Conservation (phyloP, 2,113 vertebrate species). For the Heptranchias perlo region DNA sequence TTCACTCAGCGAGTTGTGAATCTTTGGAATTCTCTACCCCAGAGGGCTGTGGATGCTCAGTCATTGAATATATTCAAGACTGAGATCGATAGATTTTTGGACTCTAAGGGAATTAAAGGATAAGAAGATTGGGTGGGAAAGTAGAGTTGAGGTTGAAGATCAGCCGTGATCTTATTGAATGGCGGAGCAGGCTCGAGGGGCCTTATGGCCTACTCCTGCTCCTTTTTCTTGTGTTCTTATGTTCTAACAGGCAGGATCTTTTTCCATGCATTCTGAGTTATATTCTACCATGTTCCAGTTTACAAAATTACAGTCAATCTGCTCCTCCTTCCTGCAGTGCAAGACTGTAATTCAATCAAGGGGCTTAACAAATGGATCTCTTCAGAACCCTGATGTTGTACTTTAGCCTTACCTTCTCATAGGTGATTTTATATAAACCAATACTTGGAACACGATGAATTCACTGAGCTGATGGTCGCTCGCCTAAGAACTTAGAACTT, state of each 20-base stretch:
- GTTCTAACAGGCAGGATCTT: neutral
- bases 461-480: neutral
- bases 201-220: no score
- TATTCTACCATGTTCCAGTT: neutral
- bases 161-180: no score
- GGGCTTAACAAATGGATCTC: neutral
- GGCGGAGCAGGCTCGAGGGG: no score
- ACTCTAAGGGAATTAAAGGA: no score
- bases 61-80: no score
- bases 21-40: no score
- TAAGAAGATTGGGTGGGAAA: no score
- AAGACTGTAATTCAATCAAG: neutral
- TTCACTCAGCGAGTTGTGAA: no score
- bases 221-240: no score
- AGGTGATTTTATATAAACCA: neutral
- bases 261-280: neutral
- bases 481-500: neutral
- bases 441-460: neutral
- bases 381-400: neutral
- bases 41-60: no score
- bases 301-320: neutral
- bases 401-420: neutral
- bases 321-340: neutral
- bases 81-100: no score
- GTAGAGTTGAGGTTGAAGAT: no score